phyloP scores from a whole-genome alignment of 2,797 vertebrate genomes.

The Parauchenoglanis punctatus region DNA sequence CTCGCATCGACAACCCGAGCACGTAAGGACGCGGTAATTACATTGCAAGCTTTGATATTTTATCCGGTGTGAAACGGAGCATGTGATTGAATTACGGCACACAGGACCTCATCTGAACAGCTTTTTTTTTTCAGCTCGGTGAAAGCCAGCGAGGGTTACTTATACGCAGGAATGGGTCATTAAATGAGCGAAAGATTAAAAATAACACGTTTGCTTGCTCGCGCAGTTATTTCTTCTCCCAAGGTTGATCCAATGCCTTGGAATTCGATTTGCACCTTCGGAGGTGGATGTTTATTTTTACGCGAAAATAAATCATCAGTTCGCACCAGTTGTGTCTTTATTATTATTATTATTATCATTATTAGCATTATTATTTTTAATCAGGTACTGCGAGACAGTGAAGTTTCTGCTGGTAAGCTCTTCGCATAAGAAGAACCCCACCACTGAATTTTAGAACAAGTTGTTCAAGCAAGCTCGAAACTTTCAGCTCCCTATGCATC shows the following conservation, averaged over 20 bases:
- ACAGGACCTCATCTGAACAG: slow-evolving; percentile 17
- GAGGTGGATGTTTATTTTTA: slow-evolving; percentile 14
- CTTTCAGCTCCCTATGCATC: slow-evolving; percentile 34
- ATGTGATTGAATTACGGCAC: slow-evolving; percentile 47
- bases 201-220: slow-evolving; percentile 13
- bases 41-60: slow-evolving; percentile 28
- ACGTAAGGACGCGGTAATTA: slow-evolving; percentile 30
- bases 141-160: slow-evolving; percentile 6
- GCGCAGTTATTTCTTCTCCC: background rate
- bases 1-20: background rate
- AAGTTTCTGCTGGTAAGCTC: background rate
- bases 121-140: background rate
- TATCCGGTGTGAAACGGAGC: slow-evolving; percentile 31
- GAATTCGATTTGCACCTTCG: slow-evolving; percentile 8
- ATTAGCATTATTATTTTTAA: background rate
- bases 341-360: background rate
- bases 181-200: slow-evolving; percentile 40
- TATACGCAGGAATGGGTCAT: slow-evolving; percentile 19
- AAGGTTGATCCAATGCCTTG: background rate
- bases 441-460: background rate
- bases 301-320: background rate
- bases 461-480: slow-evolving; percentile 30
- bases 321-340: background rate
- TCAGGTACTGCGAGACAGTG: background rate
- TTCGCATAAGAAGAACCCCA: background rate